These are phyloP conservation scores for Ianthella basta DNA, from an alignment of 37 sponge, comb jelly and placozoan species.

Conservation along the genomic window DNA sequence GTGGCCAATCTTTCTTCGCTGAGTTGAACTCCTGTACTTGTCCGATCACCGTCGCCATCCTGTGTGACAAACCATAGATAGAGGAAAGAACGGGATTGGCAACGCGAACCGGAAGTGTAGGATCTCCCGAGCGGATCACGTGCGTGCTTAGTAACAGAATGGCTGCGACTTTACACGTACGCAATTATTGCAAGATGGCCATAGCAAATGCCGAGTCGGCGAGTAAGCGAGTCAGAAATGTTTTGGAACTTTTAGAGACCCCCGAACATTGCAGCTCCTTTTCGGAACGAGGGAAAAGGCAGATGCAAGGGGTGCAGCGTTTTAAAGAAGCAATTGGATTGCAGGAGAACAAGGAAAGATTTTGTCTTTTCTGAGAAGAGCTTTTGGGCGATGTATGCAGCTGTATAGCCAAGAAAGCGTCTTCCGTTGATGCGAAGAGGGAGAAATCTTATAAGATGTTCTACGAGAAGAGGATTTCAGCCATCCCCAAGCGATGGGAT, in stretches of 20 bases:
- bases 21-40: not conserved
- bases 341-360: not conserved
- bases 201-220: too few relatives aligned
- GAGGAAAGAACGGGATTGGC: too few relatives aligned
- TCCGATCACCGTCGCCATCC: not conserved
- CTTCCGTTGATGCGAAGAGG: constrained; percentile 1
- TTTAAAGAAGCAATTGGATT: not conserved
- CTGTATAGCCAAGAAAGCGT: not conserved
- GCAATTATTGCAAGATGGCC: too few relatives aligned
- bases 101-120: constrained; percentile 30
- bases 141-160: too few relatives aligned
- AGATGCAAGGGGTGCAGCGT: not conserved
- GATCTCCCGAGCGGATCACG: constrained; percentile 28
- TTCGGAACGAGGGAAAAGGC: not conserved
- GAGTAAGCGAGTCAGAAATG: too few relatives aligned
- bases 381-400: not conserved
- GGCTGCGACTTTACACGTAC: too few relatives aligned
- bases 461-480: not conserved
- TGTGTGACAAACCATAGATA: not conserved
- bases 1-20: not conserved
- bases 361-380: not conserved
- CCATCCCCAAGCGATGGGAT: not conserved
- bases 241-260: too few relatives aligned
- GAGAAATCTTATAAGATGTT: not conserved
- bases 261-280: not conserved